Evolutionary conservation across 2,888 invertebrate genomes (phyloP).

Genomic region (Antheraea yamamai): DNA sequence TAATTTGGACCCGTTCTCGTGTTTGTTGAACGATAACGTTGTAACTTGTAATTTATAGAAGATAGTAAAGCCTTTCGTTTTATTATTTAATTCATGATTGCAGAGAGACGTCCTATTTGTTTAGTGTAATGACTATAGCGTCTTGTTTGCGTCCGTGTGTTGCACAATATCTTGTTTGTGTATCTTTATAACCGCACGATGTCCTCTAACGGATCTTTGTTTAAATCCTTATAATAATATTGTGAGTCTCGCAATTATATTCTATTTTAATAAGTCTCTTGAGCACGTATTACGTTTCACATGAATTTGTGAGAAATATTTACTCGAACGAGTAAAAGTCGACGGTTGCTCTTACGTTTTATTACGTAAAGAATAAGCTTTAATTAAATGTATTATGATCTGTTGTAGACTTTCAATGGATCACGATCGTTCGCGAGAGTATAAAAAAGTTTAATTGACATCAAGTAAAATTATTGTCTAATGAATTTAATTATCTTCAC

Average conservation of each 20-base stretch:
- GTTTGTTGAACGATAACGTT: conserved; percentile 67
- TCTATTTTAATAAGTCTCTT: conserved; percentile 12
- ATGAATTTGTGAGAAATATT: conserved; percentile 27
- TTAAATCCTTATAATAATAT: conserved; percentile 49
- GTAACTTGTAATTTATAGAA: conserved; percentile 77
- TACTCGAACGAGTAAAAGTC: conserved; percentile 21
- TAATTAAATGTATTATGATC: background rate
- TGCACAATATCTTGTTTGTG: conserved; percentile 47
- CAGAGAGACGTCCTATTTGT: conserved; percentile 61
- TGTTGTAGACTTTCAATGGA: background rate
- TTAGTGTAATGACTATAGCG: conserved; percentile 43
- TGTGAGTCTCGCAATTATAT: conserved; percentile 37
- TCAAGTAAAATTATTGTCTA: no score
- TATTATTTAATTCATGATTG: conserved; percentile 73
- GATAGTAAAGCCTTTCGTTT: conserved; percentile 69
- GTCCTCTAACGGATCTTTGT: conserved; percentile 48
- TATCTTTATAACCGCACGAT: conserved; percentile 41
- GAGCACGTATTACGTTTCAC: conserved; percentile 24
- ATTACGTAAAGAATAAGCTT: background rate
- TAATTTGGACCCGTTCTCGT: conserved; percentile 61
- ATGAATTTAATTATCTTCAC: no score
- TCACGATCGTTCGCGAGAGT: background rate
- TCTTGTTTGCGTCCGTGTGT: conserved; percentile 55
- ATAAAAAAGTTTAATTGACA: background rate
- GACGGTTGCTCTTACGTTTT: conserved; percentile 15